These are phyloP conservation scores for Triplophysa yarkandensis DNA, from an alignment of 2,797 vertebrate species.

Conservation along the genomic window DNA sequence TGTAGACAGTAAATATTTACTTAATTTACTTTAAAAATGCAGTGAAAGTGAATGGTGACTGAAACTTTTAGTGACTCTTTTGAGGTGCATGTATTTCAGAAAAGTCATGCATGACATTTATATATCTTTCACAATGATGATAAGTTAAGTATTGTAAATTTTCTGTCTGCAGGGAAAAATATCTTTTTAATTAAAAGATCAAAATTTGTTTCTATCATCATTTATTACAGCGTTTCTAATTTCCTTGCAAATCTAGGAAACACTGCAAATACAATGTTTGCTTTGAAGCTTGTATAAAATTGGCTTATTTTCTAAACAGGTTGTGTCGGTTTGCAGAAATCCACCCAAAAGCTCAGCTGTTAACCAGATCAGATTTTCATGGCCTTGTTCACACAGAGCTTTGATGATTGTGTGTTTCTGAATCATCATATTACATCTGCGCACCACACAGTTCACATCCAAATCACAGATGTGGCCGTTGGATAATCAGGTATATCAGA, in stretches of 20 bases:
- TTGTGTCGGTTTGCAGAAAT: slow-evolving; percentile 4
- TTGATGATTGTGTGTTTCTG: slow-evolving; percentile 29
- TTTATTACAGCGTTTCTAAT: too few relatives aligned
- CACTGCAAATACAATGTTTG: slow-evolving; percentile 39
- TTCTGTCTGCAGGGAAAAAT: too few relatives aligned
- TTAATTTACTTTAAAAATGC: not conserved
- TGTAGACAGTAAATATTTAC: not conserved
- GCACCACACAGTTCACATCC: not conserved
- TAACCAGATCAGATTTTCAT: slow-evolving; percentile 32
- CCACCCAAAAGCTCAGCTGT: slow-evolving; percentile 5
- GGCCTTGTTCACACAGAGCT: not conserved
- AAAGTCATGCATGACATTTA: too few relatives aligned
- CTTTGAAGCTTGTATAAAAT: slow-evolving; percentile 6
- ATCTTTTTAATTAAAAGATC: too few relatives aligned
- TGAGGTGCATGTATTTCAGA: too few relatives aligned
- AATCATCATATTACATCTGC: slow-evolving; percentile 3
- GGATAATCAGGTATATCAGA: slow-evolving; percentile 21
- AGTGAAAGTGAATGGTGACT: not conserved
- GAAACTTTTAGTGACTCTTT: not conserved
- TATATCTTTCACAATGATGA: too few relatives aligned
- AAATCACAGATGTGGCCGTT: not conserved
- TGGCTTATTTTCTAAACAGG: not conserved
- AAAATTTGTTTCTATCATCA: slow-evolving; percentile 17
- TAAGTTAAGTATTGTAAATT: too few relatives aligned
- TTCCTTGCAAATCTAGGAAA: too few relatives aligned